phyloP scores from a whole-genome alignment of 2,113 vertebrate species.

The Nycticryphes semicollaris region DNA sequence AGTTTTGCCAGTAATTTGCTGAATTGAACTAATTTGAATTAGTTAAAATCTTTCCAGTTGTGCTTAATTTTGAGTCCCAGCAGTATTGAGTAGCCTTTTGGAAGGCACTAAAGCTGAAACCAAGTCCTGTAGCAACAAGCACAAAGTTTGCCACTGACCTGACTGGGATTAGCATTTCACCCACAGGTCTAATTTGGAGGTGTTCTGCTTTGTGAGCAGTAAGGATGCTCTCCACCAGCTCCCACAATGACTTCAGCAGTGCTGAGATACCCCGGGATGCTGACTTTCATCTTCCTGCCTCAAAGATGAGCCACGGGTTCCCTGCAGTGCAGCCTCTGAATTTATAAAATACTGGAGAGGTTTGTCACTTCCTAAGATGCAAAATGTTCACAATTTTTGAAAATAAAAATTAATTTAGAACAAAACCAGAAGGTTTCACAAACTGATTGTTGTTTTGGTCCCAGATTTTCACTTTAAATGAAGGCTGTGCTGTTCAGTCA shows the following conservation, averaged over 20 bases:
- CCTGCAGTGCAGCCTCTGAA: not conserved
- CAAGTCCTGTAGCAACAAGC: not conserved
- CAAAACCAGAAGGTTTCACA: not conserved
- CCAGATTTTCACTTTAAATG: not conserved
- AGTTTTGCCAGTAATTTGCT: not conserved
- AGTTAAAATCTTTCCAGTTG: not conserved
- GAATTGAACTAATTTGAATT: not conserved
- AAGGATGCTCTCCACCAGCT: not conserved
- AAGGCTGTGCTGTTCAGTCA: fast-evolving
- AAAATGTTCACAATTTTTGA: not conserved
- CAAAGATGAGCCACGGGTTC: not conserved
- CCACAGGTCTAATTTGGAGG: not conserved
- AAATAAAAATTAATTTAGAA: not conserved
- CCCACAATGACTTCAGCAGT: not conserved
- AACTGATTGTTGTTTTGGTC: not conserved
- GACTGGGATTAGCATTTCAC: not conserved
- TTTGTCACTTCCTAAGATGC: not conserved
- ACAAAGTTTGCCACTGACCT: not conserved
- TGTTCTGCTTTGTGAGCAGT: not conserved
- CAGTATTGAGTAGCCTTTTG: not conserved
- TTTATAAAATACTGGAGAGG: not conserved
- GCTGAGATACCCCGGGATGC: not conserved
- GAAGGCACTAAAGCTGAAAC: not conserved
- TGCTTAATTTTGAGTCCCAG: not conserved
- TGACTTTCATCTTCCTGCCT: not conserved